Percentiles rank a stretch among this genome's conserved stretches.
These are phyloP conservation scores for Ictalurus punctatus DNA, from an alignment of 2,113 vertebrate genomes.

Conservation along the genomic window DNA sequence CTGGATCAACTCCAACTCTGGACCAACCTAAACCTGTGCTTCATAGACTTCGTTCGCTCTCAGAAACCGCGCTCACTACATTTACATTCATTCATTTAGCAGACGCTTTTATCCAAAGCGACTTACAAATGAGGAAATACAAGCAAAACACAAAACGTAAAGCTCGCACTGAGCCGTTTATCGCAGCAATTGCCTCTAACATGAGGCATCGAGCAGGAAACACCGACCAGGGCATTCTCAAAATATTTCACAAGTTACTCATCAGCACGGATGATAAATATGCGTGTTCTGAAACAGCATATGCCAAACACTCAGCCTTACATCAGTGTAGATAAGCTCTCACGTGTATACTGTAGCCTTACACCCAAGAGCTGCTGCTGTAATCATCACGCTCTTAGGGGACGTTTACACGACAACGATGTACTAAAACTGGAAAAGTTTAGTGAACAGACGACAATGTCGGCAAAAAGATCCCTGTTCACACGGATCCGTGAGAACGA, in stretches of 20 bases:
- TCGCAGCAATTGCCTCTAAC: background rate
- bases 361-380: background rate
- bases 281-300: background rate
- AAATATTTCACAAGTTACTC: background rate
- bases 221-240: background rate
- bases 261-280: background rate
- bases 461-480: too few species aligned
- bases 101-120: too few species aligned
- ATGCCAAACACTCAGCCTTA: background rate
- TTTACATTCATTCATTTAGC: too few species aligned
- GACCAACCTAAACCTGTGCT: background rate
- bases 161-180: background rate
- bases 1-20: background rate
- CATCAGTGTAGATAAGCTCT: background rate
- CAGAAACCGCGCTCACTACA: background rate
- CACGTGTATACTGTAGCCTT: background rate
- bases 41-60: background rate
- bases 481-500: too few species aligned
- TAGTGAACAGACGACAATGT: too few species aligned
- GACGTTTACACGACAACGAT: too few species aligned
- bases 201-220: background rate
- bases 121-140: too few species aligned
- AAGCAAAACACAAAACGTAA: too few species aligned
- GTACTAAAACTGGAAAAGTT: too few species aligned
- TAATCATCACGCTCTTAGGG: background rate